Base-by-base conservation (phyloP, 2,888 invertebrate genomes). In the Pheosia gnoma region DNA sequence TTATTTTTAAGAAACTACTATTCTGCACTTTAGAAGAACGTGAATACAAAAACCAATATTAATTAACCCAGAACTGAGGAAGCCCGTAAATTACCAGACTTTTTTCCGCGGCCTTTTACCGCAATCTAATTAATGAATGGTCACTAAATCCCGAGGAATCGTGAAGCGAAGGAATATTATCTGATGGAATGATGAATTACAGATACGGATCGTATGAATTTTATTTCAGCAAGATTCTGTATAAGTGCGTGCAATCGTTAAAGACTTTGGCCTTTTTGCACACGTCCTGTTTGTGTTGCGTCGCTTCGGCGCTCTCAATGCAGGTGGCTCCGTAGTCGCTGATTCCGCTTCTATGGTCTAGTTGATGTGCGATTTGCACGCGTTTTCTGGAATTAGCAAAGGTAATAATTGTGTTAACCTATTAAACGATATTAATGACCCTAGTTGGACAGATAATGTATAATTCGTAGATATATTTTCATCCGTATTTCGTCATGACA, bases 191-290 rank as follows among this genome's bases (percentile, higher is more conserved):
- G 8, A 57, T 11, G 49, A 37, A 55, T 58, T 51, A 5, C 4
- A 36, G 13, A 53, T 49, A 59, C n/a, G 54, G 25, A 3, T 25
- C 25, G 41, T 56, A 52, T 43, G 39, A 11, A 57, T 25, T 74
- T 82, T 83, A 85, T 74, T 82, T 70, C 43, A 91, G 71, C 56
- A 91, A 59, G 49, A 92, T 86, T 67, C 81, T 84, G 63, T 90
- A 93, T 11, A 93, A 77, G 73, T 90, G 90, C 0, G 93, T 93
- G 73, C 93, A 93, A 59, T 93, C 92, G 72, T 93, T 93, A 72
- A 93, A 93, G 0, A 89, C 87, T 68, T 91, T 91, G 3, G 93
- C 93, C 65, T 90, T 92, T 72, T 85, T 89, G 80, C 93, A 93
- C 43, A 92, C 91, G 59, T 93, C 93, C 59, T 91, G 89, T 13